Base-by-base conservation (phyloP, 2,113 vertebrate species). In the Odocoileus hemionus region DNA sequence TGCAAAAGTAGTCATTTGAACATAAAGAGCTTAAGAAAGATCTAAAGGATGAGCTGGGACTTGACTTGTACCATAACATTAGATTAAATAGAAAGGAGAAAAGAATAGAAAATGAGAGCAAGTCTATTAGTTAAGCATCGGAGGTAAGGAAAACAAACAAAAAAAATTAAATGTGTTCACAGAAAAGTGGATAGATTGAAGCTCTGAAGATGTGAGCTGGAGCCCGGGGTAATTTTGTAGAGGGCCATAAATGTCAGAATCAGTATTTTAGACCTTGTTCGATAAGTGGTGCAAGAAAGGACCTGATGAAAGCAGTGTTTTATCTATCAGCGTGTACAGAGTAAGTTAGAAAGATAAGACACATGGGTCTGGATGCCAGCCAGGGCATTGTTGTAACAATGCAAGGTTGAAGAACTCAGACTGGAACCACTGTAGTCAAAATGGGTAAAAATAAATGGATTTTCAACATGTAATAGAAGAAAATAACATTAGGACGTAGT, bases 291-390 rank as follows among this genome's bases (percentile, higher is more conserved):
- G 55, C 64, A 15, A 90, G 25, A 57, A 82, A 67, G 36, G 30
- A 61, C 45, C 39, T 64, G 78, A 93, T 74, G 82, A 95, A 95
- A 95, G n/a, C n/a, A 12, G 39, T 52, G 39, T 83, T 92, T 97
- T 60, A 94, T 94, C 89, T 96, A 83, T 95, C 60, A 91, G 39
- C 16, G 0, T 89, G 78, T 47, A 33, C 45, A 90, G 79, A 92
- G 58, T 97, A 95, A 97, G 86, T 95, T 94, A 96, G 70, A 86
- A 87, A 23, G 47, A 87, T 55, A 89, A 94, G 80, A 70, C 25
- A 1, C 28, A 7, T 76, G 14, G 43, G 23, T 36, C 61, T 82
- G 39, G n/a, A 88, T 74, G n/a, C 45, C 47, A 64, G 52, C 80
- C 30, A 21, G 33, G 14, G 91, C 12, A 4, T 26, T 86, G 13